A percentile compares a stretch with the other conserved stretches of the same genome.
phyloP scores from a whole-genome alignment of 37 sponge, comb jelly and placozoan species.

The Halisarca cf. caerulea region DNA sequence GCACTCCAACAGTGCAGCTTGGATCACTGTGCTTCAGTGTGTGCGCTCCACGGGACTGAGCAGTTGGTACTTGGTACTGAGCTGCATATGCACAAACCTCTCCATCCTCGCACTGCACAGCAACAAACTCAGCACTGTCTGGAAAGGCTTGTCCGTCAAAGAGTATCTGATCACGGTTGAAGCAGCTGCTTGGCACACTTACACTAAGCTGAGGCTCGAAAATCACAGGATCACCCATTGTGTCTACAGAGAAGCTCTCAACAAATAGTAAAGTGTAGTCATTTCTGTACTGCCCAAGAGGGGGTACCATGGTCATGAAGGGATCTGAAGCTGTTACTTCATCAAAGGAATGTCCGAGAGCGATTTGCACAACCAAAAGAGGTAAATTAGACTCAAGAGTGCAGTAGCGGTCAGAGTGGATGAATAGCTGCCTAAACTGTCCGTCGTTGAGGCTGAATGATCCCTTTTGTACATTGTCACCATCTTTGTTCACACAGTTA shows the following conservation, averaged over 20 bases:
- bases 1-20: neutral
- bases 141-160: neutral
- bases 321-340: neutral
- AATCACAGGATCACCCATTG: neutral
- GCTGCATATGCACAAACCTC: slow-evolving; percentile 6
- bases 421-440: neutral
- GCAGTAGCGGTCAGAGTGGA: neutral
- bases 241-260: neutral
- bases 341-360: neutral
- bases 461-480: neutral
- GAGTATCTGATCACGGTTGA: too few species aligned
- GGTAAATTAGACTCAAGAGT: neutral
- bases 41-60: neutral
- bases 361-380: neutral
- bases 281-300: neutral
- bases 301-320: neutral
- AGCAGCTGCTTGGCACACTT: neutral
- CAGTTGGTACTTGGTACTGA: neutral
- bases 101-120: neutral
- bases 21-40: neutral
- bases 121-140: neutral
- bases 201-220: neutral
- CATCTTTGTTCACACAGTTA: neutral
- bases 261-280: neutral
- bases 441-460: neutral